Base-by-base conservation (phyloP, 2,888 invertebrate genomes). In the Muschampia plurimacula region DNA sequence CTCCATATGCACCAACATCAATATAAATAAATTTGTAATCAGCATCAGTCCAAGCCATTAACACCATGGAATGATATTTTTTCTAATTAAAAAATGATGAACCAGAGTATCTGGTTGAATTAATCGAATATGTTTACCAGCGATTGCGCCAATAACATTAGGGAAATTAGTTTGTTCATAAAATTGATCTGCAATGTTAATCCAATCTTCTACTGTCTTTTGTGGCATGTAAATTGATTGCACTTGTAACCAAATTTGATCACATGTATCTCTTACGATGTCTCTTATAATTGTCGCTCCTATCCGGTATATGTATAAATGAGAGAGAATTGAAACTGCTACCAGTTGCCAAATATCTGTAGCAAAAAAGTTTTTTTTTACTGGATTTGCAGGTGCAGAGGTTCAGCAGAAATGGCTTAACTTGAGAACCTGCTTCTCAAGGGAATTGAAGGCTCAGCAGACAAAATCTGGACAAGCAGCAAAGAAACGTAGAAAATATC, bases 11-110 rank as follows among this genome's bases (percentile, higher is more conserved):
- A 9, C 55, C 55, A 15, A 55, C 55, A 15, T 55, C 55, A 55
- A 55, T 55, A n/a, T 55, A 55, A 7, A 55, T 15, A 15, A 55
- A 55, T 55, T 55, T 55, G n/a, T 55, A 55, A 55, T 55, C 55
- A 6, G 55, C 55, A 15, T 55, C 55, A 15, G n/a, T n/a, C 55
- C 55, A 55, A 7, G 55, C 55, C 55, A 55, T 55, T 7, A 55
- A 15, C 12, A 55, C 55, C 15, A 55, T 55, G 4, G 55, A 55
- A n/a, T 13, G n/a, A 15, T 55, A 55, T 15, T 55, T 55, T 55
- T 55, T 55, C 1, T 55, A 55, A 15, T 55, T 55, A 15, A 55
- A 55, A 15, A 4, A 55, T 15, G 12, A 12, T 6, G 55, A 55
- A 2, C 55, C 55, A 55, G 13, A 13, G 15, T 15, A 7, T 15